phyloP scores from a whole-genome alignment of 2,888 invertebrate species.

The Melanchra persicariae region DNA sequence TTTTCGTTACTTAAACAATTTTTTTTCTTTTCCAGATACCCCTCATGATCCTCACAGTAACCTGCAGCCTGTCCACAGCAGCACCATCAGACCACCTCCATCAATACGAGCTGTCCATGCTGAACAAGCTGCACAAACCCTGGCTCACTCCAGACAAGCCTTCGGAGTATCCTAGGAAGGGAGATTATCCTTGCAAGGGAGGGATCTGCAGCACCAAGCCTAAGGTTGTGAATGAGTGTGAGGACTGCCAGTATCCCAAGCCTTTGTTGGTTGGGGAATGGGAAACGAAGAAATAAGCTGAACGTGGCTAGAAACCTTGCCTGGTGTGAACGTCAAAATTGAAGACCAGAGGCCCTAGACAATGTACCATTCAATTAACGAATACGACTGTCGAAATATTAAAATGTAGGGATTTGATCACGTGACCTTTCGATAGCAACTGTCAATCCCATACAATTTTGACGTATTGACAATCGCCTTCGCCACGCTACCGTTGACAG shows the following conservation, averaged over 20 bases:
- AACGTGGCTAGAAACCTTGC: too few relatives aligned
- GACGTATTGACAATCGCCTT: too few relatives aligned
- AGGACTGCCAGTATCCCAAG: conserved; percentile 72
- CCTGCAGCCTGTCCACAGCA: conserved; percentile 57
- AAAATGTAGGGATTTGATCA: too few relatives aligned
- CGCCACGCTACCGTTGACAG: too few relatives aligned
- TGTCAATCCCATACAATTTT: too few relatives aligned
- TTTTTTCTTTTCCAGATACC: conserved; percentile 66
- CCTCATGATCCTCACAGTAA: conserved; percentile 46
- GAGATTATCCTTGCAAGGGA: conserved; percentile 74
- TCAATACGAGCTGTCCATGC: conserved; percentile 70
- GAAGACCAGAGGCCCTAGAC: not conserved
- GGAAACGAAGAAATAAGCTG: too few relatives aligned
- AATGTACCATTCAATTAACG: too few relatives aligned
- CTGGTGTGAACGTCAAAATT: not conserved
- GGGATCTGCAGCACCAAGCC: conserved; percentile 69
- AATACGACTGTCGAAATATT: too few relatives aligned
- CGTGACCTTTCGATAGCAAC: too few relatives aligned
- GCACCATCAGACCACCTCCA: conserved; percentile 61
- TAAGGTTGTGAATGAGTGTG: conserved; percentile 61
- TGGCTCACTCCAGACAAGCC: conserved; percentile 71
- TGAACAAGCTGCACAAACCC: conserved; percentile 76
- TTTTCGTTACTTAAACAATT: too few relatives aligned
- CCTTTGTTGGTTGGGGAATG: conserved; percentile 60
- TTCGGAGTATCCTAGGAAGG: conserved; percentile 74